Evolutionary conservation across 92 coral and sea anemone genomes (phyloP), one percentile per base, ranked within the genome.

Genomic region (Zoanthus sansibaricus): DNA sequence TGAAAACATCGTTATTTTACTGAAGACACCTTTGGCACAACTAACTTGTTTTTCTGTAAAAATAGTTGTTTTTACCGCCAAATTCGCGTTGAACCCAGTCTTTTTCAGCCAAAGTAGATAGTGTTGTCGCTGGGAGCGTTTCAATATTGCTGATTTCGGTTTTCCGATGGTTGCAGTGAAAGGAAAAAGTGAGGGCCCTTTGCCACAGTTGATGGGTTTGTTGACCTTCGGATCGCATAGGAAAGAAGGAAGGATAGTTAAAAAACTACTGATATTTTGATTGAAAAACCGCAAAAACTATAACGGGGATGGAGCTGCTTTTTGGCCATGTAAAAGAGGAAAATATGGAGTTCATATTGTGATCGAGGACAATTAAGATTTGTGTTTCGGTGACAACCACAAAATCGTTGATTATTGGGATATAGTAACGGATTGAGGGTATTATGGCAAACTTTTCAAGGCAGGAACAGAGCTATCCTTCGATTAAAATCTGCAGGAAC

Each of bases 381-480:
- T 64, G 21, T 64, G 14, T 64, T 64, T 64, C 71, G 71, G 71
- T 64, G 71, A 68, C 44, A 68, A 68, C 73, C 37, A 69, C 73
- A 69, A 69, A 21, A 45, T 69, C 0, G 10, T 25, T 69, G 73
- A 64, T 16, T 64, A 64, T 64, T 64, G 71, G 71, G 18, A 64
- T 64, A 64, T 0, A 11, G 21, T 21, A 10, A 64, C 21, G 71
- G 71, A 64, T 64, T 64, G 71, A 64, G 71, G 71, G 18, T 64
- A 64, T 64, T 64, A 64, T 64, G 71, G 71, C 71, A 64, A 64
- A 64, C 71, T 64, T 64, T 64, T 64, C 71, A 64, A 64, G 71
- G 18, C 31, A 64, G 71, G 71, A 64, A 64, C 25, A 64, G 31
- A 64, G 71, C 71, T 64, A 64, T 64, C 71, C 71, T 64, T 64